A percentile compares a stretch with the other conserved stretches of the same genome.
Evolutionary conservation across 1,140 invertebrate species (phyloP).

Genomic region (Heterodera carotae): DNA sequence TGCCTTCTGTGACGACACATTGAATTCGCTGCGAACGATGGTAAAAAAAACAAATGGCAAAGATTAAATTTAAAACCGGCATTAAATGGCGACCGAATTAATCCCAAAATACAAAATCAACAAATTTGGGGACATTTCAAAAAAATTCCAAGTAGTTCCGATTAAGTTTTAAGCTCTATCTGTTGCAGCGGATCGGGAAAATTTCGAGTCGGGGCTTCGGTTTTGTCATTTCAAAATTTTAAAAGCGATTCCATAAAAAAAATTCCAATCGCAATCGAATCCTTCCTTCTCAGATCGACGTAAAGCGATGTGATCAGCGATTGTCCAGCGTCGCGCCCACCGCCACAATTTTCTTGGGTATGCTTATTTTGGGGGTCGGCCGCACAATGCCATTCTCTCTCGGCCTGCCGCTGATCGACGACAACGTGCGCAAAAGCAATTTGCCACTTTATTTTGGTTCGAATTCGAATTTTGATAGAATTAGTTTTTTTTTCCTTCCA

Average conservation of each 20-base stretch:
- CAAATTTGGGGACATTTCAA: no score
- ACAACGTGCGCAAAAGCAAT: slow-evolving; percentile 61
- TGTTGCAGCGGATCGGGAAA: no score
- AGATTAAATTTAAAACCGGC: no score
- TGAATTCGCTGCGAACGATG: slow-evolving; percentile 43
- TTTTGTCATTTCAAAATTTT: no score
- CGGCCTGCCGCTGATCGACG: slow-evolving; percentile 62
- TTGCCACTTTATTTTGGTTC: slow-evolving; percentile 62
- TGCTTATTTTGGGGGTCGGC: slow-evolving; percentile 58
- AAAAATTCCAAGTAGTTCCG: no score
- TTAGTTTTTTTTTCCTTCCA: slow-evolving; percentile 11
- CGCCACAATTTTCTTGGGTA: slow-evolving; percentile 59
- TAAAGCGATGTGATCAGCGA: slow-evolving; percentile 49
- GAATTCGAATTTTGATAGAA: not conserved
- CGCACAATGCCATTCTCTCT: slow-evolving; percentile 63
- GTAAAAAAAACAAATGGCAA: slow-evolving; percentile 47
- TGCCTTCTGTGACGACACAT: slow-evolving; percentile 54
- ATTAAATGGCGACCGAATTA: no score
- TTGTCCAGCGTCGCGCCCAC: slow-evolving; percentile 55
- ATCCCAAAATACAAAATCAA: no score
- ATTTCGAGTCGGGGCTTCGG: no score
- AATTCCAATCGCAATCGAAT: no score
- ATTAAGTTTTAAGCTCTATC: no score
- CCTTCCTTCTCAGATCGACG: slow-evolving; percentile 40
- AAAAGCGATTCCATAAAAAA: no score